These are phyloP conservation scores for Agonopterix arenella DNA, from an alignment of 2,888 invertebrate species.

Conservation along the genomic window DNA sequence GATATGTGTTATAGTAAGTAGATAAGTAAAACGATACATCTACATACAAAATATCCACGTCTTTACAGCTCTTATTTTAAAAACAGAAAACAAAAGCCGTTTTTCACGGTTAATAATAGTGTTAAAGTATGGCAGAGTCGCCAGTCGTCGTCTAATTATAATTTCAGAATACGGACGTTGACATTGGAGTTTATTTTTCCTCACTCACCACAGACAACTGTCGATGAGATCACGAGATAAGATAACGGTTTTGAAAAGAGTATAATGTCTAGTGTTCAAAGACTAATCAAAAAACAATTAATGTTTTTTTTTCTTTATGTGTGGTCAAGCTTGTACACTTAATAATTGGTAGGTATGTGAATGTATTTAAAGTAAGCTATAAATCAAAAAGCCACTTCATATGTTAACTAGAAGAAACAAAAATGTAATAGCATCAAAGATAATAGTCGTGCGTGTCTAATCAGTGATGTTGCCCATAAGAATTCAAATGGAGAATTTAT, in stretches of 20 bases:
- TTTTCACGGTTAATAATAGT: slow-evolving; percentile 5
- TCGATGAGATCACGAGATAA: not conserved
- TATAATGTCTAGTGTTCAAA: too few species aligned
- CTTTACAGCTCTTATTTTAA: too few species aligned
- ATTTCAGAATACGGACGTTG: slow-evolving; percentile 2
- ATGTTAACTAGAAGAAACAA: too few species aligned
- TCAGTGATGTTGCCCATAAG: slow-evolving; percentile 16
- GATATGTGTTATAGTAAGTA: too few species aligned
- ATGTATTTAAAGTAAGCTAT: too few species aligned
- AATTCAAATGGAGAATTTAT: slow-evolving; percentile 31
- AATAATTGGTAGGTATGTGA: too few species aligned
- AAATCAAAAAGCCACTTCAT: too few species aligned
- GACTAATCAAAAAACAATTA: too few species aligned
- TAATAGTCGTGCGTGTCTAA: slow-evolving; percentile 10
- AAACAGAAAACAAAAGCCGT: not conserved
- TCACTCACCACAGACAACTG: not conserved
- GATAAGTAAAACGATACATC: too few species aligned
- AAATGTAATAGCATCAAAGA: not conserved
- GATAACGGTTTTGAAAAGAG: not conserved
- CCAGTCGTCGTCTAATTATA: not conserved
- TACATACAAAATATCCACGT: too few species aligned
- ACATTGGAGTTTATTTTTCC: not conserved
- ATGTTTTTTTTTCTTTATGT: too few species aligned
- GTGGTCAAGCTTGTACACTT: too few species aligned
- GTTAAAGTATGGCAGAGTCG: slow-evolving; percentile 3